phyloP scores from a whole-genome alignment of 2,797 vertebrate species.

The Epinephelus malabaricus region DNA sequence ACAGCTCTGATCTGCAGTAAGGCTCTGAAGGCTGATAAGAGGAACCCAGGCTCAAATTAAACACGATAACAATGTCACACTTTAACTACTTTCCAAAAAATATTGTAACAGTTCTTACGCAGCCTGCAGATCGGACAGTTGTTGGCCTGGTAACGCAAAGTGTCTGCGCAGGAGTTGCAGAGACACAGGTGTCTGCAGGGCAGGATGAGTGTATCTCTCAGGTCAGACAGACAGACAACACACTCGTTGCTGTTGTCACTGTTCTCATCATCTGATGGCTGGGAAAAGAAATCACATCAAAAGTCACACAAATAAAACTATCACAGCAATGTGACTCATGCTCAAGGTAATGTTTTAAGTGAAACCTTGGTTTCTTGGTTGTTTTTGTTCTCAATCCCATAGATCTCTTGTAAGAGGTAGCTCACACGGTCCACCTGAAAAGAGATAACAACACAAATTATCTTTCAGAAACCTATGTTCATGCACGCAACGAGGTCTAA shows the following conservation, averaged over 20 bases:
- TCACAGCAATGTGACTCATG: not conserved
- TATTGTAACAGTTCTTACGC: conserved; percentile 85
- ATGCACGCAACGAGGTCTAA: not conserved
- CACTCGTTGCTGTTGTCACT: conserved; percentile 98
- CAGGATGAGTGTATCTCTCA: conserved; percentile 96
- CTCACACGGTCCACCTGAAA: conserved; percentile 97
- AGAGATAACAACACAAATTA: not conserved
- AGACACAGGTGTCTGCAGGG: conserved; percentile 97
- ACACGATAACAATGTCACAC: not conserved
- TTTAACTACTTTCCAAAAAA: not conserved
- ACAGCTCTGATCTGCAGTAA: conserved; percentile 98
- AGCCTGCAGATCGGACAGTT: conserved; percentile 99
- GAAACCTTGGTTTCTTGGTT: conserved; percentile 98
- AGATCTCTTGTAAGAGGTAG: conserved; percentile 99
- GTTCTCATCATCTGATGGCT: conserved; percentile 97
- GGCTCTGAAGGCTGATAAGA: conserved; percentile 92
- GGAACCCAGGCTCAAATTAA: conserved; percentile 29
- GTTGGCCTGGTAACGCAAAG: conserved; percentile 97
- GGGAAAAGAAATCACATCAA: conserved; percentile 16
- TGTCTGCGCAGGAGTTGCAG: conserved; percentile 96
- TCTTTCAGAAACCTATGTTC: not conserved
- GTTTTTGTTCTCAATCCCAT: conserved; percentile 99
- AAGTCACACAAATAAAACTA: not conserved
- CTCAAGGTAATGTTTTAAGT: not conserved
- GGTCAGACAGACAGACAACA: conserved; percentile 97